A percentile compares a stretch with the other conserved stretches of the same genome.
phyloP scores from a whole-genome alignment of 2,888 invertebrate genomes.

The Ceratothoa steindachneri region DNA sequence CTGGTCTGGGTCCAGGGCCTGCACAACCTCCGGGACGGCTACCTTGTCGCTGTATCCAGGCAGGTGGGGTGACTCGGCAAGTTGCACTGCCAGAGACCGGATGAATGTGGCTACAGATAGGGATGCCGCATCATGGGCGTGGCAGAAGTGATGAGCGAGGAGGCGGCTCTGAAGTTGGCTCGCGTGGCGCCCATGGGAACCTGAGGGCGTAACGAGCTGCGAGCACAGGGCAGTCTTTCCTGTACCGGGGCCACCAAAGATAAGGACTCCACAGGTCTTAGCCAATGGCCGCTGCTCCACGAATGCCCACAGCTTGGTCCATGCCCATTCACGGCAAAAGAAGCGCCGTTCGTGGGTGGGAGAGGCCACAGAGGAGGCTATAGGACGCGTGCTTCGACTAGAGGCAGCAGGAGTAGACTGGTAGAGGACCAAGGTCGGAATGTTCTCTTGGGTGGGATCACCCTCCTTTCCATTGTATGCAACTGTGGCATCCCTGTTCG shows the following conservation, averaged over 20 bases:
- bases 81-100: slow-evolving; percentile 75
- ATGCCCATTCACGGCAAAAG: slow-evolving; percentile 92
- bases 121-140: slow-evolving; percentile 76
- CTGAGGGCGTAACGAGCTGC: slow-evolving; percentile 71
- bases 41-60: slow-evolving; percentile 70
- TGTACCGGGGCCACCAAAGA: slow-evolving; percentile 86
- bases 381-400: neutral
- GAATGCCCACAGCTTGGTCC: slow-evolving; percentile 86
- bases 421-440: slow-evolving; percentile 25
- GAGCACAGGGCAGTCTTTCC: slow-evolving; percentile 89
- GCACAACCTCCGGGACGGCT: slow-evolving; percentile 74
- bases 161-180: slow-evolving; percentile 68
- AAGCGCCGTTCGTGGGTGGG: slow-evolving; percentile 61
- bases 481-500: neutral
- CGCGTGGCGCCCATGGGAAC: slow-evolving; percentile 65
- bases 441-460: slow-evolving; percentile 14
- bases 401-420: neutral
- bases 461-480: neutral
- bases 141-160: slow-evolving; percentile 81
- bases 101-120: slow-evolving; percentile 81
- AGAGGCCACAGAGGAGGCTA: neutral
- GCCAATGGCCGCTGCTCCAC: slow-evolving; percentile 72
- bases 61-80: slow-evolving; percentile 58
- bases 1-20: slow-evolving; percentile 71
- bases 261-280: slow-evolving; percentile 77